Percentiles rank a stretch among this genome's conserved stretches.
Conservation (phyloP, 2,113 vertebrate species). For the Crocuta crocuta region DNA sequence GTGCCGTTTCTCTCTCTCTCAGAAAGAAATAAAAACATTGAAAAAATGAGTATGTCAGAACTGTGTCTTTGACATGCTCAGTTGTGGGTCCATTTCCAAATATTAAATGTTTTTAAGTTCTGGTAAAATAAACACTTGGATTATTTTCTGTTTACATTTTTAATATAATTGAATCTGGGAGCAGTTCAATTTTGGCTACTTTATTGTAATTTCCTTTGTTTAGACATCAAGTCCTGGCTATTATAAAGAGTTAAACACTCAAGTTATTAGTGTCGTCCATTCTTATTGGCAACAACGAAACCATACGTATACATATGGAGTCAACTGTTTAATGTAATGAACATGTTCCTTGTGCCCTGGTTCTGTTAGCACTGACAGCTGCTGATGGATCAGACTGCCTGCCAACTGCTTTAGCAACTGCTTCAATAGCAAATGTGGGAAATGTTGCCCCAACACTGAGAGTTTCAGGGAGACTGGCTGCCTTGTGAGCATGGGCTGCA, state of each 20-base stretch:
- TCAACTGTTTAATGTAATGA: neutral
- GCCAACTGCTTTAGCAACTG: neutral
- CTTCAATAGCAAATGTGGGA: neutral
- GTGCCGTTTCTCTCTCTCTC: too few species aligned
- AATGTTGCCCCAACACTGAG: neutral
- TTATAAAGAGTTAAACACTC: neutral
- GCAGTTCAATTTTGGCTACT: neutral
- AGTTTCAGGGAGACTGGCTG: neutral
- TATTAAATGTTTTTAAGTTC: neutral
- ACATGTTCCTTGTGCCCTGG: neutral
- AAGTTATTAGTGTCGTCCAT: neutral
- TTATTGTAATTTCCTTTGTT: neutral
- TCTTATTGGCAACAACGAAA: neutral
- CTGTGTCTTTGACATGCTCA: neutral
- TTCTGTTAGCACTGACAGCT: neutral
- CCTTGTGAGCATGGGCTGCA: neutral
- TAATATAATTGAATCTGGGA: neutral
- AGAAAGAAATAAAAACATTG: too few species aligned
- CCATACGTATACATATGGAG: too few species aligned
- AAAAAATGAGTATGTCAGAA: neutral
- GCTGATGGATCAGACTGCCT: neutral
- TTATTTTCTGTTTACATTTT: constrained; percentile 5
- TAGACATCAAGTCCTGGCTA: neutral
- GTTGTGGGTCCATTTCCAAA: neutral
- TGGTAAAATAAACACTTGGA: neutral